These are phyloP conservation scores for Ptychoptera contaminata DNA, from an alignment of 2,888 invertebrate species.

Conservation along the genomic window DNA sequence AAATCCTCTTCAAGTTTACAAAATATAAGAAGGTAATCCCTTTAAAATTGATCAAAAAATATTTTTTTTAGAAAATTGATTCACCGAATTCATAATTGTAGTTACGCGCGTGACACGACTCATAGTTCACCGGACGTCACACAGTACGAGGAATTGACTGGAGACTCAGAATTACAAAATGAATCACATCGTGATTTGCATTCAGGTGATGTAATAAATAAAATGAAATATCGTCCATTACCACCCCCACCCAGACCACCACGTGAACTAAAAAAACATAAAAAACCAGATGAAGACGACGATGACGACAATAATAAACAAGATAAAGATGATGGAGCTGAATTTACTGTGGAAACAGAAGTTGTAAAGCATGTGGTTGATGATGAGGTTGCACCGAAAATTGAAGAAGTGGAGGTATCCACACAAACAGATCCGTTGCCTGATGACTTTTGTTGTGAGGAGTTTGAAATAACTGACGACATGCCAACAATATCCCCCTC, in stretches of 20 bases:
- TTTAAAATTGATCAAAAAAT: constrained; percentile 38
- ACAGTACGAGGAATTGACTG: constrained; percentile 36
- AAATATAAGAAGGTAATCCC: constrained; percentile 29
- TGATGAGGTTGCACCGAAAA: constrained; percentile 23
- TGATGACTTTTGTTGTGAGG: constrained; percentile 56
- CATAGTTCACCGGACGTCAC: constrained; percentile 17
- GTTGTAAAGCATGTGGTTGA: constrained; percentile 9
- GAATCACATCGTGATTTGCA: constrained; percentile 42
- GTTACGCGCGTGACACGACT: background rate
- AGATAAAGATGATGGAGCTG: constrained; percentile 17
- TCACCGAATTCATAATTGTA: background rate
- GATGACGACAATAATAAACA: constrained; percentile 15
- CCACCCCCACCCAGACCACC: constrained; percentile 79
- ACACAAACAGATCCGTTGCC: constrained; percentile 76
- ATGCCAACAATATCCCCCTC: constrained; percentile 28
- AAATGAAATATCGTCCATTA: constrained; percentile 71
- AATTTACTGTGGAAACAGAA: constrained; percentile 10
- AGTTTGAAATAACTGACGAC: constrained; percentile 29
- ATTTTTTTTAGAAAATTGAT: constrained; percentile 16
- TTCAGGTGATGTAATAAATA: constrained; percentile 59
- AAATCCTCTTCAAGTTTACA: constrained; percentile 41
- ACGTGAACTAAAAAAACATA: constrained; percentile 38
- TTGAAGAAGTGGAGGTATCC: constrained; percentile 56
- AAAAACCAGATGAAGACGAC: constrained; percentile 22
- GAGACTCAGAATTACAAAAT: constrained; percentile 13